Conservation (phyloP, 2,113 vertebrate genomes). For the Trogon surrucura region DNA sequence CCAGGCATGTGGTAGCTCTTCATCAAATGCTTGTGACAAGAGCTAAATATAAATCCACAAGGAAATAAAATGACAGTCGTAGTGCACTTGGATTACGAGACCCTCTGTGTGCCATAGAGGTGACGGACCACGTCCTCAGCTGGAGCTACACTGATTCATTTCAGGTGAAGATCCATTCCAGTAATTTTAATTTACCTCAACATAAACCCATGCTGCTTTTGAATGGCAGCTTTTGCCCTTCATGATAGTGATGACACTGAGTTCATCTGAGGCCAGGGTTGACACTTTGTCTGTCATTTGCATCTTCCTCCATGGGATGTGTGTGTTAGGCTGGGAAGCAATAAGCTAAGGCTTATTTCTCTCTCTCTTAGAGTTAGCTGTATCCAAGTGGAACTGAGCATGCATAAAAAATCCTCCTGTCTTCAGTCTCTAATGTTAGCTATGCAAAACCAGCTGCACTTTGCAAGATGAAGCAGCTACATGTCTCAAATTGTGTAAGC, state of each 20-base stretch:
- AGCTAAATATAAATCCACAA: background rate
- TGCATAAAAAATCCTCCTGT: background rate
- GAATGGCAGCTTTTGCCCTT: background rate
- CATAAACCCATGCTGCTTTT: background rate
- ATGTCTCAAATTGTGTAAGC: background rate
- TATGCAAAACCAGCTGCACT: background rate
- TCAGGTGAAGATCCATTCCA: background rate
- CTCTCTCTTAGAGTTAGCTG: background rate
- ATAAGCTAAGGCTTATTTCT: background rate
- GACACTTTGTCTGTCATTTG: background rate
- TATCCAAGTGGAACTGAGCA: background rate
- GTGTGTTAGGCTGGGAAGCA: background rate
- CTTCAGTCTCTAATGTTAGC: background rate
- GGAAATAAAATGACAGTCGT: background rate
- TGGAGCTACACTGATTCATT: background rate
- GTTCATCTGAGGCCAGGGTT: background rate
- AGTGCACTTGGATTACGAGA: background rate
- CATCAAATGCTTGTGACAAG: background rate
- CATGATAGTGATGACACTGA: background rate
- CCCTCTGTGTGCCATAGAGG: background rate
- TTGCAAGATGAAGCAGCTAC: fast-evolving
- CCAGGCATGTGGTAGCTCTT: background rate
- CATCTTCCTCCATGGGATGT: background rate
- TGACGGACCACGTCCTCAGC: background rate
- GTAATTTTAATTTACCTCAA: background rate